These are phyloP conservation scores for Podabrus alpinus DNA, from an alignment of 2,888 invertebrate genomes.

Conservation along the genomic window DNA sequence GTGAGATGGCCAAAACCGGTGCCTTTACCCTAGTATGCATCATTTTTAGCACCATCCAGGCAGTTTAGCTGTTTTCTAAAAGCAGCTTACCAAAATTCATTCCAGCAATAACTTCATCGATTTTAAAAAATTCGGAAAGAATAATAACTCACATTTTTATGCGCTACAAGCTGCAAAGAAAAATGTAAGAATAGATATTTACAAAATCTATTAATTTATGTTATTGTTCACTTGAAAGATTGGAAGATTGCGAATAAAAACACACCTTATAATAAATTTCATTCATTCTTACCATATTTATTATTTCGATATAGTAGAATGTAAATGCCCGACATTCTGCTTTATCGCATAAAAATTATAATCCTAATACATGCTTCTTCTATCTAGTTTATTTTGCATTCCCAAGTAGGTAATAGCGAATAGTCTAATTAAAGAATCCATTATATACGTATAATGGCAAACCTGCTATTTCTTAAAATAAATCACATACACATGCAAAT, in stretches of 20 bases:
- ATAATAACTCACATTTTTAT: too few species aligned
- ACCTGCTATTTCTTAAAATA: conserved; percentile 17
- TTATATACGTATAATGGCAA: conserved; percentile 2
- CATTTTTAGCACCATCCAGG: too few species aligned
- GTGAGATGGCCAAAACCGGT: too few species aligned
- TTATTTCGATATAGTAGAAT: not conserved
- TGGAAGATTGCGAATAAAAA: not conserved
- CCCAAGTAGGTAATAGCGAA: not conserved
- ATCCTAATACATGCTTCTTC: not conserved
- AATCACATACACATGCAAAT: conserved; percentile 26
- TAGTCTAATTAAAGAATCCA: conserved; percentile 2
- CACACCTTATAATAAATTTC: not conserved
- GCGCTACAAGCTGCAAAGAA: too few species aligned
- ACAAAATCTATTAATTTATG: not conserved
- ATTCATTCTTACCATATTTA: not conserved
- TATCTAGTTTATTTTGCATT: conserved; percentile 1
- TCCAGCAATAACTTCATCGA: too few species aligned
- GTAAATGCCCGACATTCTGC: not conserved
- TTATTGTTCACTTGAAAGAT: not conserved
- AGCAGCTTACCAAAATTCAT: too few species aligned
- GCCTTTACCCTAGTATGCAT: too few species aligned
- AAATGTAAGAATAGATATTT: not conserved
- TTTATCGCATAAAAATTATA: not conserved
- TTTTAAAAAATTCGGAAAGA: too few species aligned
- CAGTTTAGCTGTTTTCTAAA: too few species aligned